Evolutionary conservation across 2,797 vertebrate species (phyloP), one percentile per base, ranked within the genome.

Genomic region (Microctenopoma lineatum): DNA sequence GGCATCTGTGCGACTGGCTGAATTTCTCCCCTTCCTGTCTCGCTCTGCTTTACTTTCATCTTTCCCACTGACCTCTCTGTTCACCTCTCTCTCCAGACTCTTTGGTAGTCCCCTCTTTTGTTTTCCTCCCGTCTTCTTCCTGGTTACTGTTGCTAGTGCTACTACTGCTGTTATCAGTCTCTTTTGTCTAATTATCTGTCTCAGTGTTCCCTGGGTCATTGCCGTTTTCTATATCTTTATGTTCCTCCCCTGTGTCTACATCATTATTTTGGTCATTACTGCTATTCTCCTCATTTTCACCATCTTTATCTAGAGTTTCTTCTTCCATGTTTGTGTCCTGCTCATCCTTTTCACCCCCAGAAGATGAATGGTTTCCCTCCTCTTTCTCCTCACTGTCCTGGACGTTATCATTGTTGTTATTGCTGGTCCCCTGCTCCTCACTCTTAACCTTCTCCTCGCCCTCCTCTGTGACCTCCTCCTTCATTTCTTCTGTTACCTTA

Each of bases 171-270:
- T 48, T 53, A 62, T 65, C 15, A 0, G 38, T 75, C 52, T 73
- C 85, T 57, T 84, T 82, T 67, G 64, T 87, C 75, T 86, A 59
- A 26, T 85, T 86, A 75, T 84, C 80, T 66, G 85, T 45, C 64
- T 58, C 65, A 51, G 69, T 70, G 57, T 70, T 83, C 27, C 34
- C 75, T 9, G 62, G 68, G 50, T 81, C 80, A 13, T 48, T 34
- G 60, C 55, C 46, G 68, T 73, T 79, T 72, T 82, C 76, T 47
- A 27, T 57, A 69, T 73, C 73, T 59, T 77, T 74, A 66, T 83
- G 46, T 59, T 72, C 64, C 68, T 79, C 73, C 53, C 56, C 73
- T n/a, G 46, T 74, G 72, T 85, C 84, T 76, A 42, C 74, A 73
- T 84, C 87, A 71, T 88, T 86, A 78, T 59, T 63, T 34, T 60